Evolutionary conservation across 2,797 vertebrate genomes (phyloP).

Genomic region (Trachurus trachurus): DNA sequence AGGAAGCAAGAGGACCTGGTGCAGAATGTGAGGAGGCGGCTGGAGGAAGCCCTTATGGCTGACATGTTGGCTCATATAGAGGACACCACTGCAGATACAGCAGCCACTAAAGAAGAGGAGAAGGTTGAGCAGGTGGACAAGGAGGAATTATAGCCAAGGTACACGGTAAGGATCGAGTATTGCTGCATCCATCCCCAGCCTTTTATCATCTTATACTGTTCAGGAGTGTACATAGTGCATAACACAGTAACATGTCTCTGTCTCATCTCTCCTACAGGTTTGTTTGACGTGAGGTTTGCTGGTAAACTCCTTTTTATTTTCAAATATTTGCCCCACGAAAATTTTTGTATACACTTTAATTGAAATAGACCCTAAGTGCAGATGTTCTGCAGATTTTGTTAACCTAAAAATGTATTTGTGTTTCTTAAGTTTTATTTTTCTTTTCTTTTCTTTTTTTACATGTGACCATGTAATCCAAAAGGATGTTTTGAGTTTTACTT

Average conservation of each 20-base stretch:
- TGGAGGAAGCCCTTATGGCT: constrained; percentile 96
- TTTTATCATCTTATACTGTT: background rate
- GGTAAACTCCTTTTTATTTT: constrained; percentile 58
- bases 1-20: constrained; percentile 98
- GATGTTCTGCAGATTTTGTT: constrained; percentile 49
- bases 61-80: constrained; percentile 96
- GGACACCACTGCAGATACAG: constrained; percentile 86
- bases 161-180: constrained; percentile 16
- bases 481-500: constrained; percentile 66
- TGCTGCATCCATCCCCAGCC: background rate
- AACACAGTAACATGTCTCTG: constrained; percentile 15
- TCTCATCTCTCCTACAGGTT: constrained; percentile 59
- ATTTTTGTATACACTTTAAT: constrained; percentile 53
- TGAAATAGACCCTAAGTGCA: constrained; percentile 50
- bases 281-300: constrained; percentile 49
- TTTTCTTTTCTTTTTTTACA: constrained; percentile 47
- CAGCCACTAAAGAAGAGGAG: constrained; percentile 77
- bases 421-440: constrained; percentile 38
- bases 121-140: constrained; percentile 69
- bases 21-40: constrained; percentile 93
- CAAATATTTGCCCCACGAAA: constrained; percentile 46
- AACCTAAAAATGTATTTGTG: constrained; percentile 54
- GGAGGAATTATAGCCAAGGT: constrained; percentile 89
- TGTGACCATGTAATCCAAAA: constrained; percentile 54
- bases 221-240: background rate